phyloP scores from a whole-genome alignment of 2,113 vertebrate species.

The Lontra canadensis region DNA sequence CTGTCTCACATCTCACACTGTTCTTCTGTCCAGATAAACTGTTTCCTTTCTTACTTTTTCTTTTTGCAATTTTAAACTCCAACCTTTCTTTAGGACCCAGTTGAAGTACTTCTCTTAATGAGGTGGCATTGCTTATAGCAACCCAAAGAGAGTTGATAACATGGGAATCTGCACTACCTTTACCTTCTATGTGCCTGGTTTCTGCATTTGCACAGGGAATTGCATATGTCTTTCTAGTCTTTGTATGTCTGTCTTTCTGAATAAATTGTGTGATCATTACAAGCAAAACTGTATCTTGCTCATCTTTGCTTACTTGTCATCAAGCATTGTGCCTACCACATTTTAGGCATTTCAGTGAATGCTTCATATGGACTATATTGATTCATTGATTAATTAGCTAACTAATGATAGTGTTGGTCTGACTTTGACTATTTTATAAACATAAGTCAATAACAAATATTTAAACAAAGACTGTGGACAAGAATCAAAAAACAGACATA shows the following conservation, averaged over 20 bases:
- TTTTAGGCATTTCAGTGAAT: not conserved
- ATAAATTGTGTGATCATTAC: not conserved
- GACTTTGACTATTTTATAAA: not conserved
- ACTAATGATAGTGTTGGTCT: not conserved
- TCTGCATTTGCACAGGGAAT: not conserved
- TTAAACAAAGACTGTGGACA: not conserved
- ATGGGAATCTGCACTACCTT: too few relatives aligned
- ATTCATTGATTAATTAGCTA: not conserved
- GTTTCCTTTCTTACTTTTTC: too few relatives aligned
- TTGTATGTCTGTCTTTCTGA: not conserved
- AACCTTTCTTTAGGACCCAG: too few relatives aligned
- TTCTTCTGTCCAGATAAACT: not conserved
- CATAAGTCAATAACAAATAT: not conserved
- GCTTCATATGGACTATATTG: not conserved
- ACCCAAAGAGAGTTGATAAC: rapidly evolving
- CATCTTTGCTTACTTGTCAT: not conserved
- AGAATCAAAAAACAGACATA: not conserved
- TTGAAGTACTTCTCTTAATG: not conserved
- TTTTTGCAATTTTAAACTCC: not conserved
- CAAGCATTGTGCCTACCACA: not conserved
- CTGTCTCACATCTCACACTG: not conserved
- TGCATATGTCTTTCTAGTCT: not conserved
- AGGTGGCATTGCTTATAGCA: not conserved
- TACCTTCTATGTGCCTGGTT: rapidly evolving
- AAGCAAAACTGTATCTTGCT: not conserved